Evolutionary conservation across 2,888 invertebrate species (phyloP).

Genomic region (Pheosia gnoma): DNA sequence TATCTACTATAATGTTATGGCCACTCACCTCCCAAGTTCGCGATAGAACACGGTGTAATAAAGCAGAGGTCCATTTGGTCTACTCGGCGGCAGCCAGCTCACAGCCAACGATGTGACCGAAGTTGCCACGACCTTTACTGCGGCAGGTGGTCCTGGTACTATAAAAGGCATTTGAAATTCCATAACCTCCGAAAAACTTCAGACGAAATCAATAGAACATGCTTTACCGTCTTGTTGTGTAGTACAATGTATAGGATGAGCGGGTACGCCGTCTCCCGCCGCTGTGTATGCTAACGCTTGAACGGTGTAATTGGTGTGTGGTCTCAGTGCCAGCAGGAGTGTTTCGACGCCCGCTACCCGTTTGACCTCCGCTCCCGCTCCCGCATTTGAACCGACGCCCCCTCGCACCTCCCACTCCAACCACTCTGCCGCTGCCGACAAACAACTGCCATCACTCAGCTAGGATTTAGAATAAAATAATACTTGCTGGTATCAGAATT

Average conservation of each 20-base stretch:
- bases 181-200: background rate
- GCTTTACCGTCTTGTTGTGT: slow-evolving; percentile 93
- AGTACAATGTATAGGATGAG: slow-evolving; percentile 90
- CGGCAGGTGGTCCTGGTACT: slow-evolving; percentile 94
- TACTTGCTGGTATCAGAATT: slow-evolving; percentile 15
- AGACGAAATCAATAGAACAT: slow-evolving; percentile 1
- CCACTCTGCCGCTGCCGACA: slow-evolving; percentile 81
- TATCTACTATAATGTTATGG: background rate
- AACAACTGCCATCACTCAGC: slow-evolving; percentile 82
- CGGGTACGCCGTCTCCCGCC: slow-evolving; percentile 93
- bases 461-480: slow-evolving; percentile 51
- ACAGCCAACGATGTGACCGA: slow-evolving; percentile 93
- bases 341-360: slow-evolving; percentile 91
- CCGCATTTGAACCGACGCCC: slow-evolving; percentile 51
- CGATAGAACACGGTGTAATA: slow-evolving; percentile 92
- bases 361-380: slow-evolving; percentile 87
- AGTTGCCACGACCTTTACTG: slow-evolving; percentile 92
- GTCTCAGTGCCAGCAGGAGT: slow-evolving; percentile 90
- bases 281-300: slow-evolving; percentile 93
- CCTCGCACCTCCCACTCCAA: slow-evolving; percentile 79
- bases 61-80: slow-evolving; percentile 91
- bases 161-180: slow-evolving; percentile 9
- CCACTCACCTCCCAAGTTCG: slow-evolving; percentile 86
- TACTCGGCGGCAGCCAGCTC: slow-evolving; percentile 92
- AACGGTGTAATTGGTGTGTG: slow-evolving; percentile 94